These are phyloP conservation scores for Ernsta delagoae DNA, from an alignment of 2,888 invertebrate genomes.

Conservation along the genomic window DNA sequence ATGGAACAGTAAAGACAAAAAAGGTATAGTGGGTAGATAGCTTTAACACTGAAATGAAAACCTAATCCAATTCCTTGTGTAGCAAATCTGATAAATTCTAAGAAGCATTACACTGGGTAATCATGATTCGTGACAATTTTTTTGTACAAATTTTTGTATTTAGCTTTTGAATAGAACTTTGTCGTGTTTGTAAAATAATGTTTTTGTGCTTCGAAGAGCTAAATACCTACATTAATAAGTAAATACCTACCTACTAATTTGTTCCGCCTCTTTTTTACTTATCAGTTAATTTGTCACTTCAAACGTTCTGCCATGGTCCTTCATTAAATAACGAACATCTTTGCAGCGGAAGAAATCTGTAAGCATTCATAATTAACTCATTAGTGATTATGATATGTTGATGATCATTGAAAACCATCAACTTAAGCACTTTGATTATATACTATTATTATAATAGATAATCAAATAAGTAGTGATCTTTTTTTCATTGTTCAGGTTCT, in stretches of 20 bases:
- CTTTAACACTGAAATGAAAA: not conserved
- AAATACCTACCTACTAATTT: not conserved
- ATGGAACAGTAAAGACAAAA: not conserved
- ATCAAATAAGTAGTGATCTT: too few species aligned
- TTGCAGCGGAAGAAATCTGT: not conserved
- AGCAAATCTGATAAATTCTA: constrained; percentile 5
- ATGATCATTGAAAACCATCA: too few species aligned
- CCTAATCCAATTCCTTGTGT: constrained; percentile 3
- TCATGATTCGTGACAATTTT: constrained; percentile 9
- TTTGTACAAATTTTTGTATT: constrained; percentile 4
- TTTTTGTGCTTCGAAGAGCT: constrained; percentile 2
- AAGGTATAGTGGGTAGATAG: not conserved
- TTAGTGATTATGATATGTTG: too few species aligned
- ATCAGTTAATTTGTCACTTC: not conserved
- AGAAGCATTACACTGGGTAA: not conserved
- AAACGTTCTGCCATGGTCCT: not conserved
- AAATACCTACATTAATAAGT: too few species aligned
- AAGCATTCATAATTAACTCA: not conserved
- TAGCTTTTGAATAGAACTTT: constrained; percentile 2
- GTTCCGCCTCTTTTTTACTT: not conserved
- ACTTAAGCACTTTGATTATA: too few species aligned
- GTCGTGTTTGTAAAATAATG: constrained; percentile 2
- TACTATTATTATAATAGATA: too few species aligned
- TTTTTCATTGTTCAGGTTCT: too few species aligned
- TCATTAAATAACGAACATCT: not conserved